A percentile compares a stretch with the other conserved stretches of the same genome.
Evolutionary conservation across 2,888 invertebrate species (phyloP).

Genomic region (Brachypterus glaber): DNA sequence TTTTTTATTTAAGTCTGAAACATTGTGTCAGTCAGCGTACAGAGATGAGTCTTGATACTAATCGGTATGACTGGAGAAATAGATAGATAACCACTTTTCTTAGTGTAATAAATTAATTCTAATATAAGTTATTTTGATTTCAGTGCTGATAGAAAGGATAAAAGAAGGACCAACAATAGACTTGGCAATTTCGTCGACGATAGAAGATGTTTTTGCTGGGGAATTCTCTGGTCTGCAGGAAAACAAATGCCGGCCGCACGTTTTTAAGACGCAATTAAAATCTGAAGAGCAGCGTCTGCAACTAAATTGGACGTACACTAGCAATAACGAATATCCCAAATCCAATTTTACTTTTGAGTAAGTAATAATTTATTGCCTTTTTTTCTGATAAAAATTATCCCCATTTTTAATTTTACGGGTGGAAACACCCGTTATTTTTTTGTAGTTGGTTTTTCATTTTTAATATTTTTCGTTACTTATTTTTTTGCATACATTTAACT

Average conservation of each 20-base stretch:
- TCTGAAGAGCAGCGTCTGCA: slow-evolving; percentile 18
- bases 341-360: slow-evolving; percentile 31
- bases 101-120: too few relatives aligned
- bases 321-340: slow-evolving; percentile 20
- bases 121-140: too few relatives aligned
- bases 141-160: slow-evolving; percentile 21
- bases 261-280: slow-evolving; percentile 22
- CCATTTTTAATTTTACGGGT: too few relatives aligned
- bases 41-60: too few relatives aligned
- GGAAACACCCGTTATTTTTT: too few relatives aligned
- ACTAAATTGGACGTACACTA: slow-evolving; percentile 31
- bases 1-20: too few relatives aligned
- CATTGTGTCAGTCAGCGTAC: too few relatives aligned
- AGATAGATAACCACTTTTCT: too few relatives aligned
- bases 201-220: slow-evolving; percentile 21
- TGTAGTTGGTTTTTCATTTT: too few relatives aligned
- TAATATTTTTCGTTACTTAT: slow-evolving; percentile 8
- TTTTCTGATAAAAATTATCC: too few relatives aligned
- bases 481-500: neutral
- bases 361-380: slow-evolving; percentile 29
- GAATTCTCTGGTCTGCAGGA: slow-evolving; percentile 16
- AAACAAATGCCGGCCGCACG: slow-evolving; percentile 23
- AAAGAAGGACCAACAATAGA: slow-evolving; percentile 19
- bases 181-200: slow-evolving; percentile 23
- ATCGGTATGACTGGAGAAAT: too few relatives aligned